Percentiles rank a stretch among this genome's conserved stretches.
Conservation (phyloP, 1,140 invertebrate species). For the Cydia fagiglandana region DNA sequence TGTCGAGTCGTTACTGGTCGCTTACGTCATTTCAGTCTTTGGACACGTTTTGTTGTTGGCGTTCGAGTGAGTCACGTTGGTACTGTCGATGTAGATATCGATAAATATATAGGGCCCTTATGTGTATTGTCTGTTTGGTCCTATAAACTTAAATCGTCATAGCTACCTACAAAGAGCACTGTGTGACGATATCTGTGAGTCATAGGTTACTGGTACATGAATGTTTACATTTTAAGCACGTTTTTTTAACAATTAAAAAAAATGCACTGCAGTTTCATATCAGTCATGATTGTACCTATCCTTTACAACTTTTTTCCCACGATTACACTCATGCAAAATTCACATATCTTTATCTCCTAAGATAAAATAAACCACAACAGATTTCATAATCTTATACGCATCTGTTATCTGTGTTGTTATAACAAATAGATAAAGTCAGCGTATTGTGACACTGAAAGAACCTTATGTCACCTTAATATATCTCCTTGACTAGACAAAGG, state of each 20-base stretch:
- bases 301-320: not conserved
- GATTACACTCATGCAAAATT: not conserved
- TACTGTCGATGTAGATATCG: slow-evolving; percentile 47
- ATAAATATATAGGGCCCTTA: not conserved
- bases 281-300: not conserved
- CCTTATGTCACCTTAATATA: too few relatives aligned
- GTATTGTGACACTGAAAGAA: not conserved
- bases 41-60: slow-evolving; percentile 70
- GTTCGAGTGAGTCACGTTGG: slow-evolving; percentile 74
- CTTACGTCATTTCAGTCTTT: slow-evolving; percentile 67
- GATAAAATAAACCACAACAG: not conserved
- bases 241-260: not conserved
- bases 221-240: not conserved
- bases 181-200: not conserved
- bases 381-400: not conserved
- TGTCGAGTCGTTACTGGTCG: slow-evolving; percentile 53
- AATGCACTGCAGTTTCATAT: too few relatives aligned
- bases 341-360: not conserved
- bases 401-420: not conserved
- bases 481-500: too few relatives aligned
- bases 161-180: not conserved
- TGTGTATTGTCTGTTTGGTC: not conserved
- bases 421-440: not conserved
- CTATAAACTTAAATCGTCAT: not conserved
- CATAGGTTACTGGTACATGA: not conserved